Percentiles rank a stretch among this genome's conserved stretches.
These are phyloP conservation scores for Danio albolineatus DNA, from an alignment of 2,797 vertebrate species.

Conservation along the genomic window DNA sequence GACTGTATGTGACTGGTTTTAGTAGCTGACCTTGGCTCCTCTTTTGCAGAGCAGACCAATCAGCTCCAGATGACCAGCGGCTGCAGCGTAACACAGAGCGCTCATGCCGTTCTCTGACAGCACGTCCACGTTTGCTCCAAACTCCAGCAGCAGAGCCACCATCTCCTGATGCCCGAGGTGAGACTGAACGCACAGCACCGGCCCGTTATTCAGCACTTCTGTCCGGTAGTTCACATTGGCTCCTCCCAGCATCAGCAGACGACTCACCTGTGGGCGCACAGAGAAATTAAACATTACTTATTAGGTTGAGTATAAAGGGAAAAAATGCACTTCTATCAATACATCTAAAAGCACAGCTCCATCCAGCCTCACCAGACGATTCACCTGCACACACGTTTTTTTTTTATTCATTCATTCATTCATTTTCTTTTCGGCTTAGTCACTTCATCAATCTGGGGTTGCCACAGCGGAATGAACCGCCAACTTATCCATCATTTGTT, in stretches of 20 bases:
- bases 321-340: no score
- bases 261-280: conserved; percentile 87
- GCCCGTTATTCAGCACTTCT: conserved; percentile 94
- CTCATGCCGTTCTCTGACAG: conserved; percentile 91
- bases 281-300: no score
- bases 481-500: no score
- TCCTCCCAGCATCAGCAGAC: conserved; percentile 93
- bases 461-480: no score
- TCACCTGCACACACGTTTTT: no score
- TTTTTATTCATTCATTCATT: no score
- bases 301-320: no score
- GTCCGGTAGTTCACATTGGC: conserved; percentile 97
- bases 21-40: conserved; percentile 86
- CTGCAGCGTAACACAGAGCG: conserved; percentile 89
- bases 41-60: conserved; percentile 88
- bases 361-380: no score
- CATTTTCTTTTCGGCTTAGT: no score
- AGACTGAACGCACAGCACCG: conserved; percentile 92
- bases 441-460: no score
- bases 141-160: conserved; percentile 89
- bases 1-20: no score
- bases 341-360: no score
- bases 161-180: conserved; percentile 96
- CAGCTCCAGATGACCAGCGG: conserved; percentile 89
- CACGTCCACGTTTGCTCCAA: conserved; percentile 88